Evolutionary conservation across 2,888 invertebrate genomes (phyloP).

Genomic region (Miltochrista miniata): DNA sequence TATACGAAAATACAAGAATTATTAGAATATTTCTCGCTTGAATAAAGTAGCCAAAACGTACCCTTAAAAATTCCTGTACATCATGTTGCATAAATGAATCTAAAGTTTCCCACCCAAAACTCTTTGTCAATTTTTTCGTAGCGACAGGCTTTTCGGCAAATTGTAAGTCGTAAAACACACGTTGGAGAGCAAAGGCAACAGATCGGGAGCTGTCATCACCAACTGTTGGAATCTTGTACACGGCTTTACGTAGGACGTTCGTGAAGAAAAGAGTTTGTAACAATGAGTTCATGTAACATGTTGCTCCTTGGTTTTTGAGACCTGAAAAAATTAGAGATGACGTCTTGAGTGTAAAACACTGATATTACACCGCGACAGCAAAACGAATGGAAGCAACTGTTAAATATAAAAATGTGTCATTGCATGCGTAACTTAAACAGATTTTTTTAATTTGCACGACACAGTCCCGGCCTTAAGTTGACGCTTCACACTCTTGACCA

Average conservation of each 20-base stretch:
- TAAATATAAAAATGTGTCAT: too few species aligned
- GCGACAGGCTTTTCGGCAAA: conserved; percentile 98
- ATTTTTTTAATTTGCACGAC: too few species aligned
- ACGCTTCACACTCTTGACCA: too few species aligned
- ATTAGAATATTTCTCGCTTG: neutral
- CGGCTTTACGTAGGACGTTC: conserved; percentile 94
- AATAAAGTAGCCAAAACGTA: conserved; percentile 43
- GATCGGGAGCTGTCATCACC: conserved; percentile 94
- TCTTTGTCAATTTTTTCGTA: conserved; percentile 99
- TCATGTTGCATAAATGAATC: conserved; percentile 99
- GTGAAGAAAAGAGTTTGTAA: conserved; percentile 99
- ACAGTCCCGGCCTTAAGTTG: too few species aligned
- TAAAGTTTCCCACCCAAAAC: conserved; percentile 99
- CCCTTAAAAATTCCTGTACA: conserved; percentile 94
- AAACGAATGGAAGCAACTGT: too few species aligned
- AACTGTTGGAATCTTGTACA: conserved; percentile 99
- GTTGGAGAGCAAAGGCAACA: conserved; percentile 97
- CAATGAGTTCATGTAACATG: conserved; percentile 99
- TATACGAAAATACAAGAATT: too few species aligned
- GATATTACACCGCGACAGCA: too few species aligned
- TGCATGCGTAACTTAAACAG: too few species aligned
- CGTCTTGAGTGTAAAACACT: too few species aligned
- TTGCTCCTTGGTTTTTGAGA: conserved; percentile 99
- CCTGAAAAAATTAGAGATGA: conserved; percentile 78
- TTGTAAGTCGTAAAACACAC: conserved; percentile 99